Base-by-base conservation (phyloP, 2,888 invertebrate genomes). In the Papilio elwesi region DNA sequence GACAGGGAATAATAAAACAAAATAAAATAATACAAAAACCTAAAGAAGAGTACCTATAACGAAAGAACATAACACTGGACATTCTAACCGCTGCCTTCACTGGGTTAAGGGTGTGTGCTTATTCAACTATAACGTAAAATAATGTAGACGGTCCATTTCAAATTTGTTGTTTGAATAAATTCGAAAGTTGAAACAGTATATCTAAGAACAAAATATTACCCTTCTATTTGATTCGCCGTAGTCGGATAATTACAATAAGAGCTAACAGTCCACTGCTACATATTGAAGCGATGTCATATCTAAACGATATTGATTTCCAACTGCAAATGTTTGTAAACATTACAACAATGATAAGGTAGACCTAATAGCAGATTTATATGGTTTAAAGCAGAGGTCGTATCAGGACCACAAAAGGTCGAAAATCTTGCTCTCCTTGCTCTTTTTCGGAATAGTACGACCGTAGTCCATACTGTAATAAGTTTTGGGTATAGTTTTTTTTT, bases 241-340 rank as follows among this genome's bases (percentile, higher is more conserved):
- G 64, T 64, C 64, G 64, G 64, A 49, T 64, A 64, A 64, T 64
- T 26, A 64, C 7, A 13, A 11, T 49, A 64, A 49, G 26, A 26
- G 26, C 26, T 26, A 26, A 1, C 0, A 49, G 64, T 64, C 12
- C 49, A 49, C 49, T 26, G 49, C 64, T 49, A 64, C 49, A 26
- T 26, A 26, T 26, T 26, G 1, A 16, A 64, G 47, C 7, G 11
- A 16, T 16, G 26, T 64, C 64, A 64, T 6, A 15, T 63, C 47
- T 43, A 43, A 9, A 9, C 9, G 43, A 9, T 9, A 9, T 43
- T 9, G 43, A 15, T 63, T 48, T 63, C 11, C n/a, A 63, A 63
- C 63, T 63, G 63, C 47, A 63, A 63, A 63, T 43, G 38, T 63
- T 36, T 70, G n/a, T 70, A 26, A 57, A 52, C 48, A 67, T 51